Percentiles rank a stretch among this genome's conserved stretches.
Evolutionary conservation across 2,797 vertebrate genomes (phyloP).

Genomic region (Parauchenoglanis ngamensis): DNA sequence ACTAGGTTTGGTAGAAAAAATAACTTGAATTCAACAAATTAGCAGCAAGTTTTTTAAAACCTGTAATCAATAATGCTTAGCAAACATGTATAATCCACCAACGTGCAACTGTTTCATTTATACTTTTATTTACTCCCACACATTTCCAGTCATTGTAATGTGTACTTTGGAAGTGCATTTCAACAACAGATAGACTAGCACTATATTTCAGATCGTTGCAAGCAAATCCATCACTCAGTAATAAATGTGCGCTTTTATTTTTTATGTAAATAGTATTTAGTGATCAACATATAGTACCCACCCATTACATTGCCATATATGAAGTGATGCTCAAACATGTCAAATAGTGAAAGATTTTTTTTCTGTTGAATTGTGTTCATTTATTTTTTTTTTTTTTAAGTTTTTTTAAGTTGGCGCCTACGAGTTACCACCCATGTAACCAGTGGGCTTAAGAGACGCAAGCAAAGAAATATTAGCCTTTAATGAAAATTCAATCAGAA

Average conservation of each 20-base stretch:
- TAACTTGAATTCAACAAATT: not conserved
- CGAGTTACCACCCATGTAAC: slow-evolving; percentile 27
- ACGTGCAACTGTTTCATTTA: not conserved
- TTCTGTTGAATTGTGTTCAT: not conserved
- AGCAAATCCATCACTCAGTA: not conserved
- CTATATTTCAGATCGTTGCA: not conserved
- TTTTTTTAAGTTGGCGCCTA: not conserved
- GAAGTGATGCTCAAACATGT: not conserved
- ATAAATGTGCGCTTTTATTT: not conserved
- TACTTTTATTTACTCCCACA: slow-evolving; percentile 11
- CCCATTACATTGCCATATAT: not conserved
- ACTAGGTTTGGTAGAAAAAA: not conserved
- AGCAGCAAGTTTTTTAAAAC: not conserved
- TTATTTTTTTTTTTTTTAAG: not conserved
- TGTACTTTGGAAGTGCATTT: not conserved
- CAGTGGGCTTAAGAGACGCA: slow-evolving; percentile 42
- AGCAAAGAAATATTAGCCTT: slow-evolving; percentile 53
- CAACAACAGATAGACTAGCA: not conserved
- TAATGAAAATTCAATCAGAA: slow-evolving; percentile 61
- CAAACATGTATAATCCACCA: slow-evolving; percentile 9
- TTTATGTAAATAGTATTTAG: not conserved
- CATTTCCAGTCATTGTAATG: slow-evolving; percentile 2
- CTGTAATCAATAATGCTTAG: not conserved
- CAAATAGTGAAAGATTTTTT: not conserved
- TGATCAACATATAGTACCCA: not conserved